Evolutionary conservation across 2,888 invertebrate genomes (phyloP).

Genomic region (Brachypalpus laphriformis): DNA sequence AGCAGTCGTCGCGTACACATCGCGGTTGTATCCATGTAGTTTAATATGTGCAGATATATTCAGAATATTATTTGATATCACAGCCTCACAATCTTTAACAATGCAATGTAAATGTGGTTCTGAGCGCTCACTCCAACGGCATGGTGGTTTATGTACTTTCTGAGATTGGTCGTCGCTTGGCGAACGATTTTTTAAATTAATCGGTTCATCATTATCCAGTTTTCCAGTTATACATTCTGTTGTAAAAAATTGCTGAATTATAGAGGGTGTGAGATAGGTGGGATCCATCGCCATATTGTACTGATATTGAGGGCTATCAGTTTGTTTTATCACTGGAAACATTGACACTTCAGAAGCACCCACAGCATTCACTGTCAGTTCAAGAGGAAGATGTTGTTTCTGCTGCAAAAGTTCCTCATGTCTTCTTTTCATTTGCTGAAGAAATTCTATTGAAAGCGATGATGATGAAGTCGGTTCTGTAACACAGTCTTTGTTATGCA

Average conservation of each 20-base stretch:
- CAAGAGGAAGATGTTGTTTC: background rate
- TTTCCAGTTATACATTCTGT: slow-evolving; percentile 6
- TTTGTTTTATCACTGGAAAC: background rate
- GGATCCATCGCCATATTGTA: slow-evolving; percentile 23
- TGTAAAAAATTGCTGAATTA: slow-evolving; percentile 49
- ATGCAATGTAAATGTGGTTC: slow-evolving; percentile 76
- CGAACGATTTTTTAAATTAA: slow-evolving; percentile 1
- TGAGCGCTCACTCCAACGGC: slow-evolving; percentile 16
- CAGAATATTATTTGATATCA: slow-evolving; percentile 71
- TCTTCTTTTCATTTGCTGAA: slow-evolving; percentile 66
- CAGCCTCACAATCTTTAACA: slow-evolving; percentile 75
- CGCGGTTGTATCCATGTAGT: slow-evolving; percentile 70
- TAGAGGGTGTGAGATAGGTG: slow-evolving; percentile 18
- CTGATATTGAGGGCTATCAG: slow-evolving; percentile 6
- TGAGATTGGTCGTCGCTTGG: background rate
- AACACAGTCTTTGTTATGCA: background rate
- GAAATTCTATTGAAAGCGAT: slow-evolving; percentile 46
- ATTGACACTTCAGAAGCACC: slow-evolving; percentile 5
- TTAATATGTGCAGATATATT: slow-evolving; percentile 76
- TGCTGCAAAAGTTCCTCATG: slow-evolving; percentile 42
- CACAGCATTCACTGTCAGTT: background rate
- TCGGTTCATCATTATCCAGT: background rate
- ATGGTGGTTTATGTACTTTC: background rate
- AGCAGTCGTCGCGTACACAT: slow-evolving; percentile 31
- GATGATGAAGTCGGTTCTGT: background rate